These are phyloP conservation scores for Sciaenops ocellatus DNA, from an alignment of 2,797 vertebrate genomes.

Conservation along the genomic window DNA sequence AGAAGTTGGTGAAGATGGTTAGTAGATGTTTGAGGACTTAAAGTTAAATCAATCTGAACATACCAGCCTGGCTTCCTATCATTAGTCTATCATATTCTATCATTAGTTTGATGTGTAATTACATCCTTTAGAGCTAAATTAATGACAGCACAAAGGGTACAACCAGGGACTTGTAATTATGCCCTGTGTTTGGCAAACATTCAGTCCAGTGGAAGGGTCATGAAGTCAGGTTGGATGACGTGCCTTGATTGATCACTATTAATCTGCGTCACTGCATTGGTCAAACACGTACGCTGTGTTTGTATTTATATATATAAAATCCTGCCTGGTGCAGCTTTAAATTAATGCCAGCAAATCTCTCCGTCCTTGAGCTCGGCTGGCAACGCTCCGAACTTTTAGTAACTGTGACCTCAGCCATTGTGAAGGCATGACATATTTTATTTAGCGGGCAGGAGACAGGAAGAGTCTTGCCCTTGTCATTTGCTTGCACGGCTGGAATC, in stretches of 20 bases:
- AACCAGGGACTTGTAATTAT: conserved; percentile 15
- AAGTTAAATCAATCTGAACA: conserved; percentile 11
- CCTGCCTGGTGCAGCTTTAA: conserved; percentile 24
- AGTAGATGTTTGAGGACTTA: conserved; percentile 3
- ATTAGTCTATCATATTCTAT: not conserved
- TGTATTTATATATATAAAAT: conserved; percentile 17
- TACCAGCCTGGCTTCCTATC: conserved; percentile 19
- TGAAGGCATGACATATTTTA: conserved; percentile 67
- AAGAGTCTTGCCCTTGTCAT: conserved; percentile 66
- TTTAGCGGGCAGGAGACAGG: conserved; percentile 54
- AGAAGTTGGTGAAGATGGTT: conserved; percentile 6
- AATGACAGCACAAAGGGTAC: conserved; percentile 6
- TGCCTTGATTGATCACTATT: not conserved
- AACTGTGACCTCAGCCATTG: conserved; percentile 69
- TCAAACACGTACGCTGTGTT: conserved; percentile 4
- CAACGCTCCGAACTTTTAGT: conserved; percentile 39
- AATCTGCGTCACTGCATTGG: not conserved
- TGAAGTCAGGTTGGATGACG: not conserved
- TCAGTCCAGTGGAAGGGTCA: not conserved
- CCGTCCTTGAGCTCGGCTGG: conserved; percentile 37
- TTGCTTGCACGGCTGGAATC: conserved; percentile 39
- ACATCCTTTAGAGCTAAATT: conserved; percentile 21
- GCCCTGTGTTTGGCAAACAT: not conserved
- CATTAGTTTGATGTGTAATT: conserved; percentile 16
- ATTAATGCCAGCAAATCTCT: conserved; percentile 30